Conservation (phyloP, 2,797 vertebrate genomes). For the Ctenosaura bakeri region DNA sequence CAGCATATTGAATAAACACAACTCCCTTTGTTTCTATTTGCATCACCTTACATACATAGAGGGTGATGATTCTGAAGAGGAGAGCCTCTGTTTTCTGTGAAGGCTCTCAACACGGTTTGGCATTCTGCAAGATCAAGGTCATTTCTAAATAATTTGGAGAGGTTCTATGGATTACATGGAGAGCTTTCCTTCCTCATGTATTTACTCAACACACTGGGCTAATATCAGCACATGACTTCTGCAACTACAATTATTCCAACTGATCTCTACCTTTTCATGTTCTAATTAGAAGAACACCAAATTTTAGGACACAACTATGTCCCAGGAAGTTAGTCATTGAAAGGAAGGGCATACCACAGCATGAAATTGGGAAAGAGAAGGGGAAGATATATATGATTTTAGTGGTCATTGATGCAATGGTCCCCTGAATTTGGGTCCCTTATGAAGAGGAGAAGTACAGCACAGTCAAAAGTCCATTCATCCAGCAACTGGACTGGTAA, state of each 20-base stretch:
- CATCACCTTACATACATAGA: no score
- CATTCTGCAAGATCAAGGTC: no score
- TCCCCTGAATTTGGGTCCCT: background rate
- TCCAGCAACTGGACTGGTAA: background rate
- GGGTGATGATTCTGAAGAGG: no score
- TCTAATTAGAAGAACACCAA: background rate
- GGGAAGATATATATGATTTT: background rate
- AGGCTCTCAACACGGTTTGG: no score
- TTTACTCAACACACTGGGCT: no score
- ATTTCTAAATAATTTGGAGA: no score
- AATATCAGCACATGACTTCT: no score
- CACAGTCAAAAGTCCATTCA: background rate
- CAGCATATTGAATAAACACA: no score
- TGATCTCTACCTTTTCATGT: background rate
- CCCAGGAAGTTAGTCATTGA: background rate
- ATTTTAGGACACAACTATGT: background rate
- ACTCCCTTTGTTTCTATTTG: no score
- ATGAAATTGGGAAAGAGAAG: background rate
- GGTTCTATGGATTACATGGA: no score
- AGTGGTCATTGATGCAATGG: background rate
- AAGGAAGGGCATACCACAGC: background rate
- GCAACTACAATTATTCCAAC: background rate
- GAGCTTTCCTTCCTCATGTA: no score
- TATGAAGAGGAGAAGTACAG: background rate
- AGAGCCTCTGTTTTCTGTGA: no score